phyloP scores from a whole-genome alignment of 1,140 invertebrate genomes.

The Heliconius himera region DNA sequence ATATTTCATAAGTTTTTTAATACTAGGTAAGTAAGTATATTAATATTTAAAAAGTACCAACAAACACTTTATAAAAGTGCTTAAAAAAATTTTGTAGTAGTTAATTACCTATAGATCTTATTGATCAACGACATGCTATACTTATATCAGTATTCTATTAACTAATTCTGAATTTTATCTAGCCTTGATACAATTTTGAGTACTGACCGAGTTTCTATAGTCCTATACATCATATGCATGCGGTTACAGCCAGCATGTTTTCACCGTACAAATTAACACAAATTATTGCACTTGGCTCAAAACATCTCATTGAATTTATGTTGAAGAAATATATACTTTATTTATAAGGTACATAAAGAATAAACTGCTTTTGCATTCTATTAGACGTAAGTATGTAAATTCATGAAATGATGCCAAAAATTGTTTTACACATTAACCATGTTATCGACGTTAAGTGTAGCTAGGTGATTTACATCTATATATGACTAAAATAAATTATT shows the following conservation, averaged over 20 bases:
- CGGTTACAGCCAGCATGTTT: conserved; percentile 19
- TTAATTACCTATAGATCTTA: background rate
- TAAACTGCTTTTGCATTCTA: background rate
- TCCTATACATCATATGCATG: conserved; percentile 17
- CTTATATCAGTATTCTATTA: background rate
- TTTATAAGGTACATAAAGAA: background rate
- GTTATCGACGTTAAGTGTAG: conserved; percentile 19
- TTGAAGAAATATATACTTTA: background rate
- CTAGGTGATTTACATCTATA: background rate
- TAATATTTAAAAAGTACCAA: too few species aligned
- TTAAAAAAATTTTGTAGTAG: too few species aligned
- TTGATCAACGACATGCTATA: background rate
- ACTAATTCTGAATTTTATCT: background rate
- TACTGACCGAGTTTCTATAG: background rate
- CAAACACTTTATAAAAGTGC: too few species aligned
- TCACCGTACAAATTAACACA: conserved; percentile 31
- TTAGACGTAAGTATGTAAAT: conserved; percentile 7
- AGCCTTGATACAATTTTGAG: conserved; percentile 17
- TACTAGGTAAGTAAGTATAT: too few species aligned
- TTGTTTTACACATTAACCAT: conserved; percentile 28
- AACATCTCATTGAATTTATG: background rate
- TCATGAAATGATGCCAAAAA: conserved; percentile 31
- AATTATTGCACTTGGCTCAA: conserved; percentile 31
- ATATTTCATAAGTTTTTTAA: too few species aligned
- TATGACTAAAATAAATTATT: too few species aligned